Evolutionary conservation across 2,888 invertebrate genomes (phyloP), one percentile per base, ranked within the genome.

Genomic region (Drepana falcataria): DNA sequence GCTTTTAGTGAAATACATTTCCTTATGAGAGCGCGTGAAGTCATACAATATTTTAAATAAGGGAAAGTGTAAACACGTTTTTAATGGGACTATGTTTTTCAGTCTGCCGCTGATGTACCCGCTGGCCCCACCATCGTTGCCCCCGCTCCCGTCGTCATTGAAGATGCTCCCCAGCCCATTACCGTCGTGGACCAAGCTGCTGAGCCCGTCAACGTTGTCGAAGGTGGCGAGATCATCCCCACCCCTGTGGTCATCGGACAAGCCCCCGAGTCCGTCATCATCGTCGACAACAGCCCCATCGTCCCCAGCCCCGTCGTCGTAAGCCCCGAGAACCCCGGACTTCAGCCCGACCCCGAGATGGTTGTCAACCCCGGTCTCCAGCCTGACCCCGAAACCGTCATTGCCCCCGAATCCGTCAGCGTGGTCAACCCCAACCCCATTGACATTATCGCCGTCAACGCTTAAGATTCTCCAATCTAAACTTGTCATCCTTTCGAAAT

Each of bases 251-350:
- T 49, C 34, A 9, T 9, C 9, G 44, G 9, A 9, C 44, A 44
- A 9, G 47, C 49, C 35, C 54, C 56, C 3, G 52, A 49, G 35
- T 48, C 53, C 51, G 7, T 48, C 49, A 55, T 53, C 5, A 53
- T 35, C 7, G 37, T 52, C 44, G 48, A 37, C n/a, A 47, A 51
- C 37, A 48, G 41, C 2, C 52, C 59, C 51, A 52, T 51, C 48
- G 56, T 60, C 53, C 65, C 69, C 48, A 55, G 66, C 35, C 63
- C 65, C 48, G 59, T 65, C 49, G 58, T 67, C 51, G 66, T 58
- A 5, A 4, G 35, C 51, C 37, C 34, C 48, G n/a, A 52, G 53
- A 34, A 33, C 51, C 7, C 21, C 40, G 33, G 41, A 52, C 49
- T 48, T 49, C 47, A 49, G 37, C 57, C 52, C 53, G 35, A 21